Evolutionary conservation across 92 coral and sea anemone species (phyloP).

Genomic region (Phenganax subtilis): DNA sequence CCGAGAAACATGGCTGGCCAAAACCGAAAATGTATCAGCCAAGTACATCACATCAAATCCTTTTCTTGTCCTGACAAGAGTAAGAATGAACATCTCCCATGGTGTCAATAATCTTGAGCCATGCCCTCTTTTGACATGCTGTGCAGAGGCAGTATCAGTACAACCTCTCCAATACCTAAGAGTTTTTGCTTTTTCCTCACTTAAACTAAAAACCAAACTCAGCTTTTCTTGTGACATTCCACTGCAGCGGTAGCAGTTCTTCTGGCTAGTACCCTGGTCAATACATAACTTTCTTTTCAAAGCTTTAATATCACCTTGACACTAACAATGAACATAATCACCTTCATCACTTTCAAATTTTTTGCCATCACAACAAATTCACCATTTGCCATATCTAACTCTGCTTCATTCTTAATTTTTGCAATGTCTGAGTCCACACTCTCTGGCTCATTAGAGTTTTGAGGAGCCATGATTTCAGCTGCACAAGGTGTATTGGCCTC

Average conservation of each 20-base stretch:
- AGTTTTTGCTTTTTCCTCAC: constrained; percentile 43
- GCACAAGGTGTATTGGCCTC: no score
- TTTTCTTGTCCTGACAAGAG: constrained; percentile 51
- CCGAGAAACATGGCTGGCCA: constrained; percentile 32
- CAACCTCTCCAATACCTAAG: constrained; percentile 52
- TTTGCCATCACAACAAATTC: constrained; percentile 6
- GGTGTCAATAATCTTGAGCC: not conserved
- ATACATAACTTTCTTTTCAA: constrained; percentile 44
- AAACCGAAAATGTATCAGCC: constrained; percentile 38
- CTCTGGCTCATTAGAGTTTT: not conserved
- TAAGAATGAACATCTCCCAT: constrained; percentile 47
- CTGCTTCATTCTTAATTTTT: constrained; percentile 17
- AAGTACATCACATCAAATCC: constrained; percentile 42
- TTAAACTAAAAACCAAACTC: constrained; percentile 41
- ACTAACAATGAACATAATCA: constrained; percentile 34
- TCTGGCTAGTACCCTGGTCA: constrained; percentile 50
- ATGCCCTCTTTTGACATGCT: constrained; percentile 17
- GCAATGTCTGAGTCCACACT: not conserved
- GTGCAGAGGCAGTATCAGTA: constrained; percentile 41
- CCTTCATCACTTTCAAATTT: not conserved
- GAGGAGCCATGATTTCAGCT: no score
- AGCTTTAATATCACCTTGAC: constrained; percentile 33
- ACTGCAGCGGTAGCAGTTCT: constrained; percentile 50
- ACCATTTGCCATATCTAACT: not conserved
- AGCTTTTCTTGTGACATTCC: constrained; percentile 45